Base-by-base conservation (phyloP, 2,113 vertebrate genomes). In the Ariopsis seemanni region DNA sequence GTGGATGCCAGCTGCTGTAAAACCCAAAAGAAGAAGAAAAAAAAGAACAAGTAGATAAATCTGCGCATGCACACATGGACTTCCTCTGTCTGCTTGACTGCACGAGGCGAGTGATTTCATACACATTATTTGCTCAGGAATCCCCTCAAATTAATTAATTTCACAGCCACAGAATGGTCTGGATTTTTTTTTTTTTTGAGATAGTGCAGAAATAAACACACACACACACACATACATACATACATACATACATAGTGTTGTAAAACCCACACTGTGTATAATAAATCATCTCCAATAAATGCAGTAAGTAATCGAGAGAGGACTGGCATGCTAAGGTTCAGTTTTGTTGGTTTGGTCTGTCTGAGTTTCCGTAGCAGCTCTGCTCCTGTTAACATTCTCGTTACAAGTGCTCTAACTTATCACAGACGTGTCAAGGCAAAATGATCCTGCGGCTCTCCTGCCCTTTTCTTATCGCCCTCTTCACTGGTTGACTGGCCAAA, bases 381-480 rank as follows among this genome's bases (percentile, higher is more conserved):
- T 60, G 50, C 62, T 78, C 48, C 71, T 52, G 82, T 84, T 88
- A 88, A 88, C 87, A 84, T 69, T 78, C 82, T 77, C 2, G 52
- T 88, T 78, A 78, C 87, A 84, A 53, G 67, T 53, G 79, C 80
- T 93, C 91, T 94, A 92, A 93, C 93, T 95, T 95, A 95, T 95
- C 94, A 93, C 92, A 91, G 88, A 91, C 90, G 91, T 94, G 93
- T 93, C 87, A 91, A 93, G 90, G 90, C 91, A 90, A 93, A 94
- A 94, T 95, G 92, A 95, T 93, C 93, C 93, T 87, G 89, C 88
- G 92, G 93, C 94, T 93, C 93, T 93, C 34, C 93, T 93, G 93
- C 92, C 93, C 93, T 88, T 90, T 91, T 93, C 94, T 95, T 95
- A 95, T 96, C 95, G 92, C 92, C 92, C 92, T 92, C 93, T 92